These are phyloP conservation scores for Galeopterus variegatus DNA, from an alignment of 2,113 vertebrate species.

Conservation along the genomic window DNA sequence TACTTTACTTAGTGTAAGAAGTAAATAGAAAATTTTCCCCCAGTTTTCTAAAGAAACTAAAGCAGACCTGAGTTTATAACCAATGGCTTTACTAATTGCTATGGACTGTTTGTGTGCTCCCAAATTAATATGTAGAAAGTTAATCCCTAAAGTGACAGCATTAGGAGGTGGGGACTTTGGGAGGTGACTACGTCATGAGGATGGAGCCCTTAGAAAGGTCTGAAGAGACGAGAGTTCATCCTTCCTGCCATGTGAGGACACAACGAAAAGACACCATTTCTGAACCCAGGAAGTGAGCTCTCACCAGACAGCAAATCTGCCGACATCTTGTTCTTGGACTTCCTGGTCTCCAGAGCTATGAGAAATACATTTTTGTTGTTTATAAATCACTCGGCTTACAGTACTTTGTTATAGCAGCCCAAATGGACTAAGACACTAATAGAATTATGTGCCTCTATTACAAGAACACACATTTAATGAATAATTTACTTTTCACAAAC, in stretches of 20 bases:
- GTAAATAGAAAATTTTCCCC: neutral
- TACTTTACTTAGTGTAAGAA: neutral
- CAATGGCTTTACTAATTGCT: neutral
- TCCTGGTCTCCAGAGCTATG: neutral
- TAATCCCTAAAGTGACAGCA: neutral
- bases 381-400: neutral
- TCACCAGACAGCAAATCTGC: neutral
- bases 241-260: neutral
- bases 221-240: neutral
- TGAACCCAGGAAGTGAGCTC: neutral
- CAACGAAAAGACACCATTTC: neutral
- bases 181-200: neutral
- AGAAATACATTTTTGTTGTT: neutral
- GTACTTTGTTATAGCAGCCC: neutral
- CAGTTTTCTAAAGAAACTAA: conserved; percentile 26
- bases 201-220: neutral
- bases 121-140: neutral
- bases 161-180: neutral
- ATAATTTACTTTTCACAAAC: neutral
- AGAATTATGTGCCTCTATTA: neutral
- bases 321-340: neutral
- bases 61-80: neutral
- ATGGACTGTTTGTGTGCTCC: rapidly evolving
- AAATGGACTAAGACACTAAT: neutral
- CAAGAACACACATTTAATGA: neutral